Evolutionary conservation across 1,140 invertebrate genomes (phyloP).

Genomic region (Pentalonia nigronervosa): DNA sequence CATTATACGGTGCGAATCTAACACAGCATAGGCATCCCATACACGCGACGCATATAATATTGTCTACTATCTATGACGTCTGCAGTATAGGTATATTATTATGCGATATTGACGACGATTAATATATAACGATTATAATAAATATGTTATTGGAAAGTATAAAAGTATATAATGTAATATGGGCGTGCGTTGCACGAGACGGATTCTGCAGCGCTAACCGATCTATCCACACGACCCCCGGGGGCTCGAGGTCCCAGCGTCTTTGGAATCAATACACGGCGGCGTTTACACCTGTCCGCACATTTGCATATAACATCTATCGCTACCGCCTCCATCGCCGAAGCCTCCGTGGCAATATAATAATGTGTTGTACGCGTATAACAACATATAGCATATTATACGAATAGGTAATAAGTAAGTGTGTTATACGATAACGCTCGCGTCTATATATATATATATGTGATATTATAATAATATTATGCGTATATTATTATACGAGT

Average conservation of each 20-base stretch:
- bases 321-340: slow-evolving; percentile 5
- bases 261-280: not conserved
- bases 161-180: not conserved
- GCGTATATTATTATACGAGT: not conserved
- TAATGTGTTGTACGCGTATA: not conserved
- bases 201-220: not conserved
- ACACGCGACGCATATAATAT: too few species aligned
- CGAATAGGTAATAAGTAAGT: too few species aligned
- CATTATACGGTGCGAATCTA: too few species aligned
- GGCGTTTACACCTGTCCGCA: not conserved
- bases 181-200: too few species aligned
- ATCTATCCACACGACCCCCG: slow-evolving; percentile 14
- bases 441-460: not conserved
- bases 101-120: not conserved
- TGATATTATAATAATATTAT: not conserved
- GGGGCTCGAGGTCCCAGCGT: not conserved
- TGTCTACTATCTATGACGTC: too few species aligned
- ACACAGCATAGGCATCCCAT: not conserved
- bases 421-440: not conserved
- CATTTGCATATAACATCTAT: slow-evolving; percentile 40
- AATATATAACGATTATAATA: not conserved
- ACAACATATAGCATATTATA: too few species aligned
- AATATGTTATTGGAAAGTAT: not conserved
- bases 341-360: not conserved
- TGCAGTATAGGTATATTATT: too few species aligned